Evolutionary conservation across 2,888 invertebrate genomes (phyloP), one percentile per base, ranked within the genome.

Genomic region (Macrosiphum euphorbiae): DNA sequence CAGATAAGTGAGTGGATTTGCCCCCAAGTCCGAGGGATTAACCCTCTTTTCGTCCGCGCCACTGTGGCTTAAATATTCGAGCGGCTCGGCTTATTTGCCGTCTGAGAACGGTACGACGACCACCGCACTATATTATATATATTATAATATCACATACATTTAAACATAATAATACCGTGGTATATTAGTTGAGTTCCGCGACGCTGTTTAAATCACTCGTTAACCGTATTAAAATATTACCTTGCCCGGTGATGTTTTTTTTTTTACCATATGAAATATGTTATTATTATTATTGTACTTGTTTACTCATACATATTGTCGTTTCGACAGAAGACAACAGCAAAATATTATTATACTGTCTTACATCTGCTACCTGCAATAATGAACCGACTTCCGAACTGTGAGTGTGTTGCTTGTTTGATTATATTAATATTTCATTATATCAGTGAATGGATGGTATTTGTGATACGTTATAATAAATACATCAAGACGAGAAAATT

Each of bases 21-120:
- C 86, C 47, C 47, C 61, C 47, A 35, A 92, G 92, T 92, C 92
- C 87, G 8, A 26, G 91, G 44, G 86, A 92, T 92, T 92, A 87
- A 92, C 47, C 61, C 92, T 87, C 61, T 92, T 87, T 92, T 92
- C 35, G n/a, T 58, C 44, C 44, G 10, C 16, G 16, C 28, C 11
- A 28, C 85, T 44, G 86, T 3, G 47, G 86, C 86, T 86, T 92
- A 92, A 92, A 86, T 47, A 86, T 61, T 61, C 87, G 35, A 35
- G 35, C 87, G 3, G 26, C 47, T 47, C 61, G 86, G 92, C 47
- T 90, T 90, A 41, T 78, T 78, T 8, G 47, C 11, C n/a, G 8
- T 61, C 35, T 47, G 86, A 92, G 58, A 86, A 55, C 78, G 35
- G 78, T 78, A 20, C 20, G 8, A 26, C 5, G 78, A 20, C 20